A percentile compares a stretch with the other conserved stretches of the same genome.
phyloP scores from a whole-genome alignment of 1,140 invertebrate species.

The Mesaphorura yosii region DNA sequence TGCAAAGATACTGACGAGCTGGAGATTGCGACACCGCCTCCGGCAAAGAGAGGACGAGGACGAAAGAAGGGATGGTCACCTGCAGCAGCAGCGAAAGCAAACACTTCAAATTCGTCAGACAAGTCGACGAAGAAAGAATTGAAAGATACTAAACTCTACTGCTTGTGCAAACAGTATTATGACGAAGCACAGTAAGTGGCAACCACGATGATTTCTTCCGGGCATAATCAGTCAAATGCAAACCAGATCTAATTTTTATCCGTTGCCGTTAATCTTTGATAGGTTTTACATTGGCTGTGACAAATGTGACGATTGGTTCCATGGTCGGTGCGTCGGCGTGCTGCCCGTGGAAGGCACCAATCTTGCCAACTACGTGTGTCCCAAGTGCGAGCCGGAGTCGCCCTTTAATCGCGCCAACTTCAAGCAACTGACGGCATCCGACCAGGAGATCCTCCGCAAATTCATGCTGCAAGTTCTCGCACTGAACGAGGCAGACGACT shows the following conservation, averaged over 20 bases:
- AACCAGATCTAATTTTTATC: neutral
- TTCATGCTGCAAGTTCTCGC: conserved; percentile 81
- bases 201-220: too few relatives aligned
- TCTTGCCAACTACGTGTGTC: conserved; percentile 93
- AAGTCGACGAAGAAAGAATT: too few relatives aligned
- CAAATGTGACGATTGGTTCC: conserved; percentile 97
- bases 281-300: conserved; percentile 97
- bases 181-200: conserved; percentile 85
- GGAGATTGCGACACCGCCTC: too few relatives aligned
- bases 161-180: conserved; percentile 88
- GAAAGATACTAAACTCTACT: too few relatives aligned
- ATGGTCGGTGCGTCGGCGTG: conserved; percentile 92
- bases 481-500: conserved; percentile 92
- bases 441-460: conserved; percentile 70
- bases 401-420: conserved; percentile 79
- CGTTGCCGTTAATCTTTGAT: conserved; percentile 30
- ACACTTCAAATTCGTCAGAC: too few relatives aligned
- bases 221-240: conserved; percentile 3
- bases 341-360: conserved; percentile 84
- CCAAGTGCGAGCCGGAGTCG: conserved; percentile 80
- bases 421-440: conserved; percentile 67
- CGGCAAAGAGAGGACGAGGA: conserved; percentile 61
- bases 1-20: conserved; percentile 50
- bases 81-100: too few relatives aligned
- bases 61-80: conserved; percentile 70